phyloP scores from a whole-genome alignment of 2,113 vertebrate species.

The Microcebus tavaratra region DNA sequence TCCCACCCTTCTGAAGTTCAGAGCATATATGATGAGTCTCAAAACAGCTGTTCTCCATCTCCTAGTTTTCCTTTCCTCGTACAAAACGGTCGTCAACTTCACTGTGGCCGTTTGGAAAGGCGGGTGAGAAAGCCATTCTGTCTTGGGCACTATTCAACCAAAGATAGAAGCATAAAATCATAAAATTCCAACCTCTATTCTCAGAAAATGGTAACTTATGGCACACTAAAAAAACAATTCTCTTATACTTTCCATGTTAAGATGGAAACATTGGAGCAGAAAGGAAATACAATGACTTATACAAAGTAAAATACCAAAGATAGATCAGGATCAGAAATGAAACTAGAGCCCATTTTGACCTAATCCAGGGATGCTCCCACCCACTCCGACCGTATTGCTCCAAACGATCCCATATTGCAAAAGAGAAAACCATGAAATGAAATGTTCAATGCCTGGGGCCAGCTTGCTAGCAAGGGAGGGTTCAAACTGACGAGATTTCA shows the following conservation, averaged over 20 bases:
- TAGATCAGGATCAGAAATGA: background rate
- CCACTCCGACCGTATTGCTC: background rate
- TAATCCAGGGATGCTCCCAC: background rate
- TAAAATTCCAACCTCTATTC: background rate
- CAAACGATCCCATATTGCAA: background rate
- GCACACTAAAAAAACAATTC: background rate
- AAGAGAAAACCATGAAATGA: background rate
- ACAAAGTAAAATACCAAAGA: background rate
- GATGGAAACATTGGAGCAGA: background rate
- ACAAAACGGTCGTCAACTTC: background rate
- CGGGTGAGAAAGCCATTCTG: background rate
- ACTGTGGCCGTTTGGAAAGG: background rate
- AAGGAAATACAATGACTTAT: background rate
- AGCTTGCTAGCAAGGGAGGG: background rate
- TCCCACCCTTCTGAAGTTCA: background rate
- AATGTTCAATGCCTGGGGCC: background rate
- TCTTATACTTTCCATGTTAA: background rate
- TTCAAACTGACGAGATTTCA: background rate
- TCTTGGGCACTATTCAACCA: background rate
- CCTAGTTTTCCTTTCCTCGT: background rate
- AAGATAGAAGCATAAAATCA: background rate
- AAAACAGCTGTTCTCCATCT: background rate
- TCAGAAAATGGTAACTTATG: constrained; percentile 2
- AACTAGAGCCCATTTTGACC: background rate
- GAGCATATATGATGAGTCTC: background rate